phyloP scores from a whole-genome alignment of 1,140 invertebrate genomes.

The Drosophila sturtevanti region DNA sequence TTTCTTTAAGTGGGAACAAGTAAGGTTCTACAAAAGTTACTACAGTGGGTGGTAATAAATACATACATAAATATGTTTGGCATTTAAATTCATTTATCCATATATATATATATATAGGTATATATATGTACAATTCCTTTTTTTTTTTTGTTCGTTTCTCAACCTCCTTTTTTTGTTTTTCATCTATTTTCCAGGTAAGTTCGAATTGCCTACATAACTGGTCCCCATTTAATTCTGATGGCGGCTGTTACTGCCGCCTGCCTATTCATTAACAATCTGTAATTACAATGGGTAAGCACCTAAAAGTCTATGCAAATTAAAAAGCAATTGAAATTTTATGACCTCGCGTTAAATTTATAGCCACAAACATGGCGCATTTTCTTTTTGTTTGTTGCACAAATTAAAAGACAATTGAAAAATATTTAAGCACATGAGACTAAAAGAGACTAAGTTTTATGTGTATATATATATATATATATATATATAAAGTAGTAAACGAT shows the following conservation, averaged over 20 bases:
- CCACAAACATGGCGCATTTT: slow-evolving; percentile 24
- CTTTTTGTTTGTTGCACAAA: slow-evolving; percentile 24
- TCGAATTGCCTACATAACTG: slow-evolving; percentile 1
- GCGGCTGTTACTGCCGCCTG: slow-evolving; percentile 16
- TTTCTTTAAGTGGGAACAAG: neutral
- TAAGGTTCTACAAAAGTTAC: too few relatives aligned
- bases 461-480: too few relatives aligned
- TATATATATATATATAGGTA: too few relatives aligned
- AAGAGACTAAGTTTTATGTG: slow-evolving; percentile 10
- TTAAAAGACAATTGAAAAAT: slow-evolving; percentile 67
- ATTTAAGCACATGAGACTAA: slow-evolving; percentile 66
- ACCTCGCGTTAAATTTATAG: slow-evolving; percentile 66
- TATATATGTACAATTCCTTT: neutral
- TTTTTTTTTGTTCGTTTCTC: slow-evolving; percentile 16
- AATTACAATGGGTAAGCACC: slow-evolving; percentile 53
- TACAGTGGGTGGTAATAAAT: too few relatives aligned
- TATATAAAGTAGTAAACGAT: neutral
- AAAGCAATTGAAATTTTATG: slow-evolving; percentile 78
- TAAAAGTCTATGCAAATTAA: slow-evolving; percentile 74
- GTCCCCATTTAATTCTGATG: neutral
- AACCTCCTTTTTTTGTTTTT: too few relatives aligned
- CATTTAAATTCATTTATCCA: neutral
- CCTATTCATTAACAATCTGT: slow-evolving; percentile 70
- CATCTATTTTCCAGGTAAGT: slow-evolving; percentile 62
- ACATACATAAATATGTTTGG: neutral